Percentiles rank a stretch among this genome's conserved stretches.
Conservation (phyloP, 2,888 invertebrate genomes). For the Arrhopalites spinosus region DNA sequence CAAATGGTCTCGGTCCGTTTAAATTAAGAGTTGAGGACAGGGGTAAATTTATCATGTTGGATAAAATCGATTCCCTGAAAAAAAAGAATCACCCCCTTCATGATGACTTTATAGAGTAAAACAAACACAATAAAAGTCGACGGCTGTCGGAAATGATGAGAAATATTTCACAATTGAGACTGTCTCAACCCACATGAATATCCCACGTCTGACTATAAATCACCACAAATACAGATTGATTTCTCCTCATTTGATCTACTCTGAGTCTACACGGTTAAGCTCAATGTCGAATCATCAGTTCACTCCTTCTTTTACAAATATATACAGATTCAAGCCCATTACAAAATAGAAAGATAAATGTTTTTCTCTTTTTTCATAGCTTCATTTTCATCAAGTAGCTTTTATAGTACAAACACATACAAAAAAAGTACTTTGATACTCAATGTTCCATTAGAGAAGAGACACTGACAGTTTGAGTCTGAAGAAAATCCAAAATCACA, state of each 20-base stretch:
- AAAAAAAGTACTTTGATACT: neutral
- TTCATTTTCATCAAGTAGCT: neutral
- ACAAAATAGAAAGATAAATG: no score
- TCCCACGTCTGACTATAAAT: constrained; percentile 28
- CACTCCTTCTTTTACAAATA: neutral
- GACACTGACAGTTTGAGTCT: no score
- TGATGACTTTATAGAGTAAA: neutral
- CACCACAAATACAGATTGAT: constrained; percentile 42
- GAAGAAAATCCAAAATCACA: no score
- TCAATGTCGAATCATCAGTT: neutral
- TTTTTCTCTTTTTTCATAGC: neutral
- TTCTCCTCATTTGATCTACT: constrained; percentile 33
- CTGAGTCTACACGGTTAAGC: neutral
- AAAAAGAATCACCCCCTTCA: constrained; percentile 27
- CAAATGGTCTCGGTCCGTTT: no score
- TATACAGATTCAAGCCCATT: no score
- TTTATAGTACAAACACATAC: neutral
- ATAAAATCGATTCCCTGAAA: constrained; percentile 50
- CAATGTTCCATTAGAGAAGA: neutral
- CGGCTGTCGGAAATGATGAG: constrained; percentile 53
- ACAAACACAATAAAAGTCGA: constrained; percentile 43
- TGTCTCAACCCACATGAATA: constrained; percentile 24
- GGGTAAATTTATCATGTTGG: constrained; percentile 50
- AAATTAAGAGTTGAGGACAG: no score
- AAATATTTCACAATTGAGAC: constrained; percentile 56